These are phyloP conservation scores for Palythoa heliodiscus DNA, from an alignment of 92 coral and sea anemone species.

Conservation along the genomic window DNA sequence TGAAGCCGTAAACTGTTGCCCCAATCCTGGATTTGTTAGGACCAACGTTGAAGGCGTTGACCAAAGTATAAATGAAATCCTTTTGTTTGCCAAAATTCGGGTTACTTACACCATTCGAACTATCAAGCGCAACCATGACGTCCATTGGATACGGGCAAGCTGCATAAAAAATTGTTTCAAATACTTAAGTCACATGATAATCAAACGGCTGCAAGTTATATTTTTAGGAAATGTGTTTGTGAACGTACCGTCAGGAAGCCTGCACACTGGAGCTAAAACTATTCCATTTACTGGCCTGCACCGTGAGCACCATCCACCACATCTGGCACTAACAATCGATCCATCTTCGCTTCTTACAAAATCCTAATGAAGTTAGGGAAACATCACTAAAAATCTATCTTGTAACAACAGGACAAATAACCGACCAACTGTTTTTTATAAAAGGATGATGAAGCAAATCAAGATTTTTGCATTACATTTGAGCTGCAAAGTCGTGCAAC, in stretches of 20 bases:
- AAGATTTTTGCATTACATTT: too few species aligned
- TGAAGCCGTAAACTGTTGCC: conserved; percentile 61
- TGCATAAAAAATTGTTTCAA: conserved; percentile 11
- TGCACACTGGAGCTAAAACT: conserved; percentile 70
- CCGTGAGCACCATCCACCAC: conserved; percentile 98
- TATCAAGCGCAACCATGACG: conserved; percentile 82
- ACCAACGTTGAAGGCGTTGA: conserved; percentile 74
- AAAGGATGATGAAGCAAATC: too few species aligned
- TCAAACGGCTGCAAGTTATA: too few species aligned
- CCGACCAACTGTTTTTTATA: too few species aligned
- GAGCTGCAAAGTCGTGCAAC: too few species aligned
- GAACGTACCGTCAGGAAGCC: conserved; percentile 79
- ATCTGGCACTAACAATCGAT: conserved; percentile 76
- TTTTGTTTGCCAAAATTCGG: conserved; percentile 55
- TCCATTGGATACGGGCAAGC: conserved; percentile 95
- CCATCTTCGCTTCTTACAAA: conserved; percentile 63
- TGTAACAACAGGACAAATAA: too few species aligned
- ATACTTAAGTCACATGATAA: neutral
- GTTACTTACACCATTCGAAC: conserved; percentile 54
- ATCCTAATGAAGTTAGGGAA: conserved; percentile 33
- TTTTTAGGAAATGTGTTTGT: neutral
- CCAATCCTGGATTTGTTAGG: conserved; percentile 71
- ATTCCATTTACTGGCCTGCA: conserved; percentile 87
- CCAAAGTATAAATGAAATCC: conserved; percentile 58
- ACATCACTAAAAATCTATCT: neutral